Base-by-base conservation (phyloP, 2,113 vertebrate genomes). In the Anser cygnoides region DNA sequence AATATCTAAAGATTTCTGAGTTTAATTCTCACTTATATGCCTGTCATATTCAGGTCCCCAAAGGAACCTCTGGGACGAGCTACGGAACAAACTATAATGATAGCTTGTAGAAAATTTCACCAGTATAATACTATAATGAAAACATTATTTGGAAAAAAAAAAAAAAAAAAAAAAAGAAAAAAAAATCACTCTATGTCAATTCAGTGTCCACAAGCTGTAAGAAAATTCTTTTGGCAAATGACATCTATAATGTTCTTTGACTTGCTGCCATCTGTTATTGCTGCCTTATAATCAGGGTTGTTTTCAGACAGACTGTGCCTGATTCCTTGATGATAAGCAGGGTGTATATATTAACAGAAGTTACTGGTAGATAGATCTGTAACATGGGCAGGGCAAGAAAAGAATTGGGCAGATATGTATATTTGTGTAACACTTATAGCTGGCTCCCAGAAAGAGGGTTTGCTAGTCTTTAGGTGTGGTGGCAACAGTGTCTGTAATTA, bases 171-270 rank as follows among this genome's bases (percentile, higher is more conserved):
- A n/a, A n/a, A n/a, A n/a, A 75, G 4, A 6, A 31, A 71, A 7
- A 72, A 87, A 19, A 1, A 0, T 7, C 33, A 46, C 5, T 71
- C 44, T 55, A 5, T 62, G 62, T 70, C 54, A 91, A 85, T 54
- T 89, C 23, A 41, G 23, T 25, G 21, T 92, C 77, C 89, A 87
- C 72, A 67, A 86, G 25, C 55, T 83, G 50, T 37, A 94, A 94
- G 58, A 87, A 85, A 83, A 90, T 74, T 93, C 59, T 13, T 91
- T 90, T 95, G 92, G 88, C 87, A 95, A 91, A 88, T 80, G 63
- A 73, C 67, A 90, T 46, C 72, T 76, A 4, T 88, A 93, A 92
- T 90, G 59, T 95, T 91, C 82, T 81, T 94, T 94, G 90, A 90
- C 79, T 90, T 75, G 33, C 57, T 95, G 85, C 85, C 95, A 92